phyloP scores from a whole-genome alignment of 1,140 invertebrate species.

The Heliconius melpomene region DNA sequence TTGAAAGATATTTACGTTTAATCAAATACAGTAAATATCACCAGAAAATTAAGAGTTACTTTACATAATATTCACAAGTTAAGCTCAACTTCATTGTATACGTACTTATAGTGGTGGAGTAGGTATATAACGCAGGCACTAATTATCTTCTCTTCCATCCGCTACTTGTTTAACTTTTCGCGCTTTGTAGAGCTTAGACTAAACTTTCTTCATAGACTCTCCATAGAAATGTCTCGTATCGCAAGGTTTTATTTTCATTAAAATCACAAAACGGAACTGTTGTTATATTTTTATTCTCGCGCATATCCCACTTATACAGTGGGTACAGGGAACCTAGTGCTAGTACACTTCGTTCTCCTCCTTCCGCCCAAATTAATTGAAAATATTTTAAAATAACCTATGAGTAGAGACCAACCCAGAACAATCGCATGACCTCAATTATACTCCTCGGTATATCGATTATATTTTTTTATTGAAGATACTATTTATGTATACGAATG shows the following conservation, averaged over 20 bases:
- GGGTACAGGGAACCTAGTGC: too few species aligned
- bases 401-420: too few species aligned
- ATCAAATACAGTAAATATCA: slow-evolving; percentile 14
- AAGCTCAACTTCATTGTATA: not conserved
- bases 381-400: too few species aligned
- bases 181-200: slow-evolving; percentile 19
- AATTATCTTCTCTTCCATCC: slow-evolving; percentile 36
- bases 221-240: slow-evolving; percentile 11
- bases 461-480: not conserved
- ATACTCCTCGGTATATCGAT: not conserved
- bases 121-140: slow-evolving; percentile 13
- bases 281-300: not conserved
- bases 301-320: not conserved
- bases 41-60: not conserved
- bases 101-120: not conserved
- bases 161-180: slow-evolving; percentile 35
- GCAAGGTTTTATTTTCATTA: not conserved
- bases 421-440: too few species aligned
- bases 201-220: slow-evolving; percentile 24
- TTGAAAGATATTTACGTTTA: not conserved
- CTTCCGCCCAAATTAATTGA: too few species aligned
- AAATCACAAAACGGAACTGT: not conserved
- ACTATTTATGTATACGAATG: not conserved
- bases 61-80: not conserved
- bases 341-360: too few species aligned